Evolutionary conservation across 1,140 invertebrate species (phyloP), one percentile per base, ranked within the genome.

Genomic region (Drosophila biarmipes): DNA sequence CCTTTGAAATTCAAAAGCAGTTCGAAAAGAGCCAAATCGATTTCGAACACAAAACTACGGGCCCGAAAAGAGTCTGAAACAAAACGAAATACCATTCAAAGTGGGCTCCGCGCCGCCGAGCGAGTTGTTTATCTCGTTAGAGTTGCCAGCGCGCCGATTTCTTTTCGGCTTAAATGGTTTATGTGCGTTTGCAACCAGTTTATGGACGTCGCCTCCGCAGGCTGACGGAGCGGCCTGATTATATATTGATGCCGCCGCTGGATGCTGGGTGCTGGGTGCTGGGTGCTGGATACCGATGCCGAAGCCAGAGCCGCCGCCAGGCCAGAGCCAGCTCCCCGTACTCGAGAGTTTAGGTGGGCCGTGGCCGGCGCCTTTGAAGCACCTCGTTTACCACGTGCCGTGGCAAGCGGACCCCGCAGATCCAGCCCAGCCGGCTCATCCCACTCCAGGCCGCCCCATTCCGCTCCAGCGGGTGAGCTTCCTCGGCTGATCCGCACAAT

Each of bases 151-250:
- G 74, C 78, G 54, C 53, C 84, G 82, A 89, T 87, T 87, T 87
- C 82, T 87, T 89, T 87, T 87, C 75, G 82, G 84, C 82, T 87
- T 87, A 89, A 87, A 87, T 87, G 82, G 82, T 84, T 82, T 89
- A 87, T 87, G 82, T 87, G 78, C 78, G 82, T 87, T 79, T 89
- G 78, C 79, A 87, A 89, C 84, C 84, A 89, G 82, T 87, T 87
- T 77, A 77, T 69, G 62, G 73, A 69, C 74, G 76, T 77, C 62
- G 72, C 62, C 72, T 75, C 72, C 61, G 73, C 73, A 66, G 73
- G 61, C 73, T 73, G 69, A 40, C 69, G 43, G 52, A 61, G 38
- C 56, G 57, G 71, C 71, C 68, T 74, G 72, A 74, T 75, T 66
- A 67, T 75, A 66, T 75, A 75, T 75, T 66, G 73, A 75, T 74